Base-by-base conservation (phyloP, 1,140 invertebrate species). In the Drosophila ohnishii region DNA sequence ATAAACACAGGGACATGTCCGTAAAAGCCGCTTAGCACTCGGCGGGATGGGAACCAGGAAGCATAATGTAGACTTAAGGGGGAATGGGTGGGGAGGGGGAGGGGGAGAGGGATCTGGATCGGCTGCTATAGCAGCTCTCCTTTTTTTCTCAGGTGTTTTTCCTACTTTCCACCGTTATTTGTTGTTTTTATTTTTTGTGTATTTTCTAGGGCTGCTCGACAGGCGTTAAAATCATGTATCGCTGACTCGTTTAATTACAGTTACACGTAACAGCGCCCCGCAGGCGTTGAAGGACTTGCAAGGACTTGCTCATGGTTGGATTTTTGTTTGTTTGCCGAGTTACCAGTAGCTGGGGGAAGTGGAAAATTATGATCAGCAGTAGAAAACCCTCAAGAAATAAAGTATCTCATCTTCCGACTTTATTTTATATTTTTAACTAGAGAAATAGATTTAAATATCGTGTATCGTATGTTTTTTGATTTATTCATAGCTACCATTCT, bases 171-270 rank as follows among this genome's bases (percentile, higher is more conserved):
- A 35, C 34, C 59, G 78, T 71, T 83, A 66, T 70, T 63, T 30
- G 51, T 51, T 80, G 14, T 42, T 14, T 19, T 32, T 44, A 25
- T 37, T 48, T 51, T 37, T 48, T 51, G 45, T 48, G 51, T 37
- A 14, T 63, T 40, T 42, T 45, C 19, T 59, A 61, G 51, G 81
- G 67, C 77, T 80, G 66, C 69, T 47, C 75, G 83, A 86, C 83
- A 86, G 79, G 83, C 84, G 83, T 86, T 87, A 87, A 86, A 86
- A 86, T 87, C 83, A 86, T 86, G 79, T 86, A 86, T 87, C 83
- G 83, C 83, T 86, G 83, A 86, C 83, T 86, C 84, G 71, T 86
- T 87, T 83, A 87, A 86, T 86, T 86, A 87, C 80, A 78, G 78
- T 87, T 78, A 87, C 82, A 87, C 82, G 70, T 81, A 81, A 85